phyloP scores from a whole-genome alignment of 2,113 vertebrate species.

The Oenanthe oenanthe region DNA sequence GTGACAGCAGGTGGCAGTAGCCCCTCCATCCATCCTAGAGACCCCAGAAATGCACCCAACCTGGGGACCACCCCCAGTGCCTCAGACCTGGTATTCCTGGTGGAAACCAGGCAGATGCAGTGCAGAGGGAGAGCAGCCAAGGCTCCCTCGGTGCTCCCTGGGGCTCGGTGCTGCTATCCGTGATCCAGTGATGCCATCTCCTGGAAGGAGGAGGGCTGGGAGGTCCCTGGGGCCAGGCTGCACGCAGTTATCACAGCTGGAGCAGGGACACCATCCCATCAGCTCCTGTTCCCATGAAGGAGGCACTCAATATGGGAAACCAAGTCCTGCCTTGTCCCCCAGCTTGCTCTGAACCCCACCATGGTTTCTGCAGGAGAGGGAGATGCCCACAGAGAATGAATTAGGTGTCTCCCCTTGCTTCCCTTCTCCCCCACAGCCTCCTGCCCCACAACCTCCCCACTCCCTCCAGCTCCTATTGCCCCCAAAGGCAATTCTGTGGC shows the following conservation, averaged over 20 bases:
- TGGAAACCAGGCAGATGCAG: not conserved
- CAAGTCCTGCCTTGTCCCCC: not conserved
- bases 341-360: not conserved
- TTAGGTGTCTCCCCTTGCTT: accelerated
- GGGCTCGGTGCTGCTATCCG: not conserved
- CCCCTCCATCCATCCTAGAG: not conserved
- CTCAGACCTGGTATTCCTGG: not conserved
- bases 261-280: not conserved
- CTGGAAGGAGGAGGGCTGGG: constrained; percentile 28
- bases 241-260: not conserved
- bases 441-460: not conserved
- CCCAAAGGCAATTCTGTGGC: not conserved
- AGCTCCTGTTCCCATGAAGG: not conserved
- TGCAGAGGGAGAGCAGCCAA: accelerated
- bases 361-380: not conserved
- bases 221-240: not conserved
- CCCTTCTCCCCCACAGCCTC: not conserved
- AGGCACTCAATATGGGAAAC: not conserved
- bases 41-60: not conserved
- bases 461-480: not conserved
- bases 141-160: not conserved
- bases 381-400: not conserved
- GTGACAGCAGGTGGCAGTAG: not conserved
- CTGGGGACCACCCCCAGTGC: not conserved
- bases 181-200: constrained; percentile 66